Percentiles rank a stretch among this genome's conserved stretches.
These are phyloP conservation scores for Echiichthys vipera DNA, from an alignment of 2,797 vertebrate genomes.

Conservation along the genomic window DNA sequence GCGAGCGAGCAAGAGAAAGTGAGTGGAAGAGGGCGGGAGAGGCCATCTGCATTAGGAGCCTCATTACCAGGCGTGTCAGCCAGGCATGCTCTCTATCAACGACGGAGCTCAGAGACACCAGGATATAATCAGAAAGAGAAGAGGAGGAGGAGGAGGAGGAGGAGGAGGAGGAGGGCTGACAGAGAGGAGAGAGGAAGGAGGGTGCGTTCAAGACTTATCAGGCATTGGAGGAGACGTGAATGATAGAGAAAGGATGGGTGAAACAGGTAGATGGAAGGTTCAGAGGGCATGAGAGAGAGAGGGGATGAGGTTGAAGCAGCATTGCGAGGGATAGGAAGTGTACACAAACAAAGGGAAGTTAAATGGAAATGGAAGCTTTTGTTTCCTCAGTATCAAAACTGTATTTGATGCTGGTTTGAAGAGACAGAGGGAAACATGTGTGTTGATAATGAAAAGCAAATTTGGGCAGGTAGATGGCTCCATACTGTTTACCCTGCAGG, in stretches of 20 bases:
- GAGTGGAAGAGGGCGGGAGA: constrained; percentile 58
- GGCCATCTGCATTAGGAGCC: constrained; percentile 78
- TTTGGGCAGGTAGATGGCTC: not conserved
- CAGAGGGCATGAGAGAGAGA: constrained; percentile 25
- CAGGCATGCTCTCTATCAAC: constrained; percentile 75
- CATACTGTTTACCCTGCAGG: not conserved
- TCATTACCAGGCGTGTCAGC: constrained; percentile 81
- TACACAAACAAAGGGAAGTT: constrained; percentile 4
- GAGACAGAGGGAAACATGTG: not conserved
- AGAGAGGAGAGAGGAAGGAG: constrained; percentile 44
- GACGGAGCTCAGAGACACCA: constrained; percentile 66
- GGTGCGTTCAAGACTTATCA: constrained; percentile 49
- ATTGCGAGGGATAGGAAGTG: not conserved
- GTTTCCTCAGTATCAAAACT: not conserved
- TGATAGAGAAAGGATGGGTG: constrained; percentile 26
- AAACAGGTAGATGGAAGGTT: constrained; percentile 37
- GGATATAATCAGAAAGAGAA: constrained; percentile 72
- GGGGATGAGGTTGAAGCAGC: constrained; percentile 28
- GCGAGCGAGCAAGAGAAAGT: constrained; percentile 20
- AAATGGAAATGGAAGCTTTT: constrained; percentile 16
- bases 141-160: constrained; percentile 41
- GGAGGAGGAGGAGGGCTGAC: constrained; percentile 42
- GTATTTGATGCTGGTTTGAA: not conserved
- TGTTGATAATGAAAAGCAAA: not conserved
- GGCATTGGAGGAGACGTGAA: constrained; percentile 35